Percentiles rank a stretch among this genome's conserved stretches.
Conservation (phyloP, 2,888 invertebrate species). For the Drosophila meridiana region DNA sequence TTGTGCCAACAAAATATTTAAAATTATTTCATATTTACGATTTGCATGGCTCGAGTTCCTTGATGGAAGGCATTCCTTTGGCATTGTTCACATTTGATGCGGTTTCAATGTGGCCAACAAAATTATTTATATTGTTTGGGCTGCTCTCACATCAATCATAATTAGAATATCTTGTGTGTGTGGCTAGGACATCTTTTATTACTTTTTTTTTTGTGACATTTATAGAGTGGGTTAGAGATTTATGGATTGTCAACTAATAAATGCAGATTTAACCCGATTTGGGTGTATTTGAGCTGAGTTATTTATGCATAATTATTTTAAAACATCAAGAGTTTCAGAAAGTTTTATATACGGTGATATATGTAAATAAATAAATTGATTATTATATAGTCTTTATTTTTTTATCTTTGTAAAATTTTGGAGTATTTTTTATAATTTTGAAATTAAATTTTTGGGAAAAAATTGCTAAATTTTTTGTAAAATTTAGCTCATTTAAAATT, state of each 20-base stretch:
- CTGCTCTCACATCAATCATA: constrained; percentile 74
- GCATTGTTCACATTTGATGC: constrained; percentile 72
- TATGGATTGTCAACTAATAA: background rate
- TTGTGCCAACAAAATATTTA: constrained; percentile 82
- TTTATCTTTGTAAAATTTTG: too few relatives aligned
- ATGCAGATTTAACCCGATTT: background rate
- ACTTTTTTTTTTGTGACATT: constrained; percentile 8
- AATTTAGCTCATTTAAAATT: too few relatives aligned
- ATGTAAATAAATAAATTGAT: too few relatives aligned
- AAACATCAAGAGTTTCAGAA: too few relatives aligned
- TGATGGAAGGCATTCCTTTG: constrained; percentile 8
- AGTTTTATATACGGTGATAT: too few relatives aligned
- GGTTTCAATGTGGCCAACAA: constrained; percentile 71
- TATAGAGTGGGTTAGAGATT: constrained; percentile 4
- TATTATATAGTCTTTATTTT: too few relatives aligned
- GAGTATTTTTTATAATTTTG: too few relatives aligned
- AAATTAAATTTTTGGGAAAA: too few relatives aligned
- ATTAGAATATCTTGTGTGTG: constrained; percentile 70
- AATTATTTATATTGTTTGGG: constrained; percentile 9
- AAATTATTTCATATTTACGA: constrained; percentile 79
- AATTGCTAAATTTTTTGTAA: too few relatives aligned
- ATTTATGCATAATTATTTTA: too few relatives aligned
- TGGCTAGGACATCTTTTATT: constrained; percentile 9
- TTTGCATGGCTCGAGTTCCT: constrained; percentile 52
- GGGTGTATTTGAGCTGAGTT: background rate